Percentiles rank a stretch among this genome's conserved stretches.
Conservation (phyloP, 2,888 invertebrate species). For the Volucella inanis region DNA sequence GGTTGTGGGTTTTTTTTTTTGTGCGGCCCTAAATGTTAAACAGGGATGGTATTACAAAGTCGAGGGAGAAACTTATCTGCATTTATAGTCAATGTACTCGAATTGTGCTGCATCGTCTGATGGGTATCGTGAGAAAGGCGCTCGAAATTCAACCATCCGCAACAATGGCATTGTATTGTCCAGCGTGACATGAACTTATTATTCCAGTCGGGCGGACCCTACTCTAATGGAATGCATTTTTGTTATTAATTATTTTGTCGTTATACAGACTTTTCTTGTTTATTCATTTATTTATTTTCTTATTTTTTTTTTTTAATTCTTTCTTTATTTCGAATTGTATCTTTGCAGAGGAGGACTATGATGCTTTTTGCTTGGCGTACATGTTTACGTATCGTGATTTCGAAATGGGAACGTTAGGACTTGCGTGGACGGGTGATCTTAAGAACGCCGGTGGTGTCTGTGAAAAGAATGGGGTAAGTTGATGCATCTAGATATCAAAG, state of each 20-base stretch:
- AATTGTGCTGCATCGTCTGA: conserved; percentile 22
- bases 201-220: conserved; percentile 51
- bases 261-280: conserved; percentile 1
- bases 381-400: conserved; percentile 99
- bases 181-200: conserved; percentile 56
- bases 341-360: conserved; percentile 97
- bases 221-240: conserved; percentile 21
- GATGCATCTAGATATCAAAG: neutral
- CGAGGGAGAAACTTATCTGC: conserved; percentile 28
- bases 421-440: conserved; percentile 98
- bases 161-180: conserved; percentile 61
- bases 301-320: neutral
- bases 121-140: neutral
- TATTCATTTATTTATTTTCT: no score
- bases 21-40: conserved; percentile 35
- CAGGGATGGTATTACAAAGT: conserved; percentile 41
- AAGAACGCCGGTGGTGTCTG: conserved; percentile 99
- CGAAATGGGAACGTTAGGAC: conserved; percentile 96
- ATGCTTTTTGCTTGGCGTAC: conserved; percentile 98
- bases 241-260: conserved; percentile 26
- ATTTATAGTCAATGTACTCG: conserved; percentile 29
- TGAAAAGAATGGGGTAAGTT: conserved; percentile 95
- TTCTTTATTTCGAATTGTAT: conserved; percentile 67
- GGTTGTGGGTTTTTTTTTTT: neutral
- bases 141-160: conserved; percentile 34